Evolutionary conservation across 1,140 invertebrate genomes (phyloP), one percentile per base, ranked within the genome.

Genomic region (Drosophila ironensis): DNA sequence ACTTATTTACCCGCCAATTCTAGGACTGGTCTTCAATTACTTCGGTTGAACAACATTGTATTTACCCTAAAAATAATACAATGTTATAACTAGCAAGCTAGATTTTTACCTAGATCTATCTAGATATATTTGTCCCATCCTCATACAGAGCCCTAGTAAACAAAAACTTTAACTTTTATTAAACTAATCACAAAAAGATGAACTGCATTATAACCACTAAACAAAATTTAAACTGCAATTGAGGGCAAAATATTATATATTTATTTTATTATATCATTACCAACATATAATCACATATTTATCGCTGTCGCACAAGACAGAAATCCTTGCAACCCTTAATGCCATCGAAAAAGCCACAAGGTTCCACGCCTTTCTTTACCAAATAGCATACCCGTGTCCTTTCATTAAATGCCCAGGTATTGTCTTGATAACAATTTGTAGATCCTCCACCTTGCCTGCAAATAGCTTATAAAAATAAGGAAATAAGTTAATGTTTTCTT

Each of bases 291-390:
- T n/a, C n/a, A n/a, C n/a, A n/a, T n/a, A n/a, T n/a, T n/a, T n/a
- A n/a, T n/a, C n/a, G n/a, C n/a, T n/a, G n/a, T n/a, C n/a, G n/a
- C n/a, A n/a, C n/a, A 11, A 12, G 5, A 2, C 67, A 71, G 3
- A 71, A 68, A 8, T 69, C 38, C 8, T 24, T 5, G 33, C 67
- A 71, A 0, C 64, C 46, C 8, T 47, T 51, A 28, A 25, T 1
- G 0, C 67, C 46, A 60, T 71, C 67, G 41, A 71, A 71, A 7
- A 71, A 71, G 1, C 67, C 67, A 5, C 67, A 71, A 7, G 67
- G 63, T 6, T 33, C 46, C 5, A 0, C 0, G 20, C 20, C 4
- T 16, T 16, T 14, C 8, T 19, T 5, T 14, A 71, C 37, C 2
- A 1, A 27, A 11, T 59, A 59, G n/a, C 67, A 71, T 24, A 11